phyloP scores from a whole-genome alignment of 1,140 invertebrate genomes.

The Battus philenor region DNA sequence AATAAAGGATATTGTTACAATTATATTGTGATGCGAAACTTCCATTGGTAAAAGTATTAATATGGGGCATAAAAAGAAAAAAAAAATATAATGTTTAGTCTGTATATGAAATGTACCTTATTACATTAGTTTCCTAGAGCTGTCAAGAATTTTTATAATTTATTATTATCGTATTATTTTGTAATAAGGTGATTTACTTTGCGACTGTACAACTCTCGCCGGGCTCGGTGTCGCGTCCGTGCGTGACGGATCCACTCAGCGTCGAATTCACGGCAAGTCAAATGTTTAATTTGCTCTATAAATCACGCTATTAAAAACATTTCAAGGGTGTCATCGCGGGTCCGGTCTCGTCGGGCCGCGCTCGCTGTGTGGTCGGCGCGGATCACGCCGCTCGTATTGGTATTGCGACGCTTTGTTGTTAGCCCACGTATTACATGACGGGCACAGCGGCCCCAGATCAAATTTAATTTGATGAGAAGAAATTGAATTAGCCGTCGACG shows the following conservation, averaged over 20 bases:
- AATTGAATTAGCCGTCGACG: constrained; percentile 49
- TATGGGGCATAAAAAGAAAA: no score
- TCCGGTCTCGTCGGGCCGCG: constrained; percentile 58
- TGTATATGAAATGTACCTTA: no score
- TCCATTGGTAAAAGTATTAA: no score
- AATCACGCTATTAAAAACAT: constrained; percentile 74
- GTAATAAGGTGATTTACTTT: no score
- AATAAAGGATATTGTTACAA: no score
- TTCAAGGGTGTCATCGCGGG: constrained; percentile 71
- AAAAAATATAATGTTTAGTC: no score
- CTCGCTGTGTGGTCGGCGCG: constrained; percentile 49
- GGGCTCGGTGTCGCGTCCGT: constrained; percentile 46
- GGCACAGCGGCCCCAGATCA: constrained; percentile 36
- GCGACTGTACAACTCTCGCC: constrained; percentile 26
- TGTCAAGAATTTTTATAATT: no score
- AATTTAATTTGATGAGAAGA: constrained; percentile 55
- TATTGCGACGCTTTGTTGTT: constrained; percentile 36
- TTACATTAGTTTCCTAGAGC: no score
- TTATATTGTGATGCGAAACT: no score
- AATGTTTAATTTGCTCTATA: constrained; percentile 75
- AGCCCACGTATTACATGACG: constrained; percentile 30
- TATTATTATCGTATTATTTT: no score
- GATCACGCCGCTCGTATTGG: constrained; percentile 25
- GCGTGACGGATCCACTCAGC: constrained; percentile 71
- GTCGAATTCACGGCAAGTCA: constrained; percentile 72